phyloP scores from a whole-genome alignment of 2,797 vertebrate species.

The Poecilia picta region DNA sequence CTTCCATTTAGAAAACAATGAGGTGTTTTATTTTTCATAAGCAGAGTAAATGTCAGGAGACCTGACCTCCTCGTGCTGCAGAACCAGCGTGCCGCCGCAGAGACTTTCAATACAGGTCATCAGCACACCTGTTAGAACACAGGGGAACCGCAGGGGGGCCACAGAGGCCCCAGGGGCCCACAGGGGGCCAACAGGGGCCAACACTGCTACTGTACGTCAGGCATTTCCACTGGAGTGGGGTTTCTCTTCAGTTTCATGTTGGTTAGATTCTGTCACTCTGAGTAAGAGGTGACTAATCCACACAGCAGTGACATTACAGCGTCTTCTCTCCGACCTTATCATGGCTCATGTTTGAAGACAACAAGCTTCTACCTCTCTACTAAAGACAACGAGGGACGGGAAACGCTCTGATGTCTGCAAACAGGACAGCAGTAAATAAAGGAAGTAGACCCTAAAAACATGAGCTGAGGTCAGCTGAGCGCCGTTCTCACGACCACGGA shows the following conservation, averaged over 20 bases:
- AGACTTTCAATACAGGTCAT: neutral
- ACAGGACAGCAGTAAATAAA: neutral
- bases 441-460: slow-evolving; percentile 19
- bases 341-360: neutral
- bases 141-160: neutral
- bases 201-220: neutral
- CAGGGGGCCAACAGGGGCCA: too few species aligned
- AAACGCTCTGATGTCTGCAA: neutral
- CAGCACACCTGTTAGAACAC: neutral
- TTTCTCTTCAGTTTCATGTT: neutral
- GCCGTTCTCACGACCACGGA: neutral
- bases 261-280: neutral
- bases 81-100: neutral
- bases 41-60: neutral
- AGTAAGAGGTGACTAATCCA: slow-evolving; percentile 17
- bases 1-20: neutral
- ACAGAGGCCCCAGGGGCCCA: neutral
- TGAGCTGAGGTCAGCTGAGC: slow-evolving; percentile 42
- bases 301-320: neutral
- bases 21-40: neutral
- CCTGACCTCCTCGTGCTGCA: neutral
- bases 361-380: neutral
- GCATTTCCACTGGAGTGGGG: neutral
- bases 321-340: slow-evolving; percentile 25
- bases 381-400: neutral